Base-by-base conservation (phyloP, 2,113 vertebrate species). In the Anolis carolinensis region DNA sequence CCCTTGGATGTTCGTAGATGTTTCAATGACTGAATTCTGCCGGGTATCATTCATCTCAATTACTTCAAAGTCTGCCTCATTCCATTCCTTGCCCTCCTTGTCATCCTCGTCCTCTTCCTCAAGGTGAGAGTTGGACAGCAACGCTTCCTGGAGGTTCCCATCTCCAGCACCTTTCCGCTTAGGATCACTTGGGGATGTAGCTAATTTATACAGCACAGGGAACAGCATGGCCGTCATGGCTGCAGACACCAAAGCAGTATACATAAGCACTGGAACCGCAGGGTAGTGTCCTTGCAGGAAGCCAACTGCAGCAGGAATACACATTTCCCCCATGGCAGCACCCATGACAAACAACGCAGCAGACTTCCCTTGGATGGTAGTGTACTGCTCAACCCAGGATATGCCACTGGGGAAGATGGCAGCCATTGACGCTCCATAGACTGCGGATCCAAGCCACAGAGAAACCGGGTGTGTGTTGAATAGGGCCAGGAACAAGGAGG, bases 351-450 rank as follows among this genome's bases (percentile, higher is more conserved):
- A 98, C 1, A 95, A 89, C 0, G 98, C 96, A 0, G 98, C 97
- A 0, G 97, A 94, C 44, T 95, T 97, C 0, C 97, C 96, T 0
- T 96, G 97, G 67, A 99, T 94, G 0, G 95, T 95, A 0, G 97
- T 99, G 96, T 99, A 99, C 95, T 99, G 99, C 84, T 99, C 98
- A 36, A 98, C 70, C 99, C 99, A 99, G 48, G 98, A 97, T 59
- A 99, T 92, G 0, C 99, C 98, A 0, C 98, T 98, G 89, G 99
- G 99, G 88, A 99, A 99, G 0, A 96, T 97, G 80, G 97, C 94
- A 1, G 98, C 97, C 98, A 99, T 97, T 0, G 98, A 99, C 0
- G 97, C 97, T 0, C 99, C 98, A 0, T 99, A 99, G 20, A 98
- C 85, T 0, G 95, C 95, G 0, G 94, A 97, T 16, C 97, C 97